phyloP scores from a whole-genome alignment of 2,113 vertebrate species.

The Alligator mississippiensis region DNA sequence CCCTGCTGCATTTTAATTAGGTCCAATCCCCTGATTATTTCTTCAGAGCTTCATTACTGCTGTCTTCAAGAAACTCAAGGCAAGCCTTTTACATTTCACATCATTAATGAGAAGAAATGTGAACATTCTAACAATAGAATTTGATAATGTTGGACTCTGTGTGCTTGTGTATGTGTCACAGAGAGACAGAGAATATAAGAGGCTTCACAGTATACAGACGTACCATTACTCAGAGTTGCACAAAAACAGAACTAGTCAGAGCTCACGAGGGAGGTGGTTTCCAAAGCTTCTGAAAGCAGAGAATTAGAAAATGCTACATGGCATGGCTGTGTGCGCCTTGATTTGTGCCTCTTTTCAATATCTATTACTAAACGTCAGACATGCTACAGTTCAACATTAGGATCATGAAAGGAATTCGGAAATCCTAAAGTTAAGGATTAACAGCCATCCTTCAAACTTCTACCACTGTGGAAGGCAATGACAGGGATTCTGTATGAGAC shows the following conservation, averaged over 20 bases:
- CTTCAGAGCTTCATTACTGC: conserved; percentile 82
- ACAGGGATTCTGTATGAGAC: rapidly evolving
- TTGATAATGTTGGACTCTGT: conserved; percentile 34
- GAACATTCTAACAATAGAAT: conserved; percentile 59
- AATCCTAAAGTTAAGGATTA: neutral
- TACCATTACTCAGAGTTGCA: neutral
- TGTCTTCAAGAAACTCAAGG: conserved; percentile 73
- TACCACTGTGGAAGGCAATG: neutral
- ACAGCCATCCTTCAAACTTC: neutral
- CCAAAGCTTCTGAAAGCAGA: neutral
- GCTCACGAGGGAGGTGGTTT: neutral
- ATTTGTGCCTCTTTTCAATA: neutral
- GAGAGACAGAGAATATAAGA: conserved; percentile 25
- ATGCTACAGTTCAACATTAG: neutral
- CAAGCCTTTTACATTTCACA: conserved; percentile 71
- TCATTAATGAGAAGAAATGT: conserved; percentile 76
- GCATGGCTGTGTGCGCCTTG: neutral
- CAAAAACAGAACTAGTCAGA: conserved; percentile 15
- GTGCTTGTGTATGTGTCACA: neutral
- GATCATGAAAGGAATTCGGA: neutral
- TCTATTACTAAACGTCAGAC: conserved; percentile 20
- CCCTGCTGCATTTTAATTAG: conserved; percentile 91
- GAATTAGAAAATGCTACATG: rapidly evolving
- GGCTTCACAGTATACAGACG: neutral
- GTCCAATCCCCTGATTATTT: conserved; percentile 78